A percentile compares a stretch with the other conserved stretches of the same genome.
Conservation (phyloP, 2,797 vertebrate species). For the Morus bassanus region DNA sequence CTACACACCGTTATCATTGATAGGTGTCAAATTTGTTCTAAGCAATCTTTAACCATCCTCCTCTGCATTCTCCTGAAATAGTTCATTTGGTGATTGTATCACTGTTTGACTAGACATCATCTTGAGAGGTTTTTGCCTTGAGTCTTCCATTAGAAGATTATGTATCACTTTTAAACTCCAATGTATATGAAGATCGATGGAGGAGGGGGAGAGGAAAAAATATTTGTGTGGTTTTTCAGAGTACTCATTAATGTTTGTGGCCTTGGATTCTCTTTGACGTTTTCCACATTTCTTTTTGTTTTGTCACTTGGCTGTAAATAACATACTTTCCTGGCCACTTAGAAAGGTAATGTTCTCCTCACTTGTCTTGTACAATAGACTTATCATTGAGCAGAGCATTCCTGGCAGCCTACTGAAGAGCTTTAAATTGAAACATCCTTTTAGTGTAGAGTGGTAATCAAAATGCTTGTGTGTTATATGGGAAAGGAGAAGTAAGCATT, state of each 20-base stretch:
- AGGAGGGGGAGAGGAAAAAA: not conserved
- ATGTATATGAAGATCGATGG: not conserved
- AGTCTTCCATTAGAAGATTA: not conserved
- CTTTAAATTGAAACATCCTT: constrained; percentile 52
- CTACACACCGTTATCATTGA: not conserved
- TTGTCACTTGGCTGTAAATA: constrained; percentile 41
- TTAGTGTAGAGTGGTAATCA: constrained; percentile 23
- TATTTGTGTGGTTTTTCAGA: not conserved
- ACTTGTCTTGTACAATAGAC: constrained; percentile 24
- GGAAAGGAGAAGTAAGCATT: not conserved
- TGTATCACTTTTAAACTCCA: not conserved
- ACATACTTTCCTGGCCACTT: not conserved
- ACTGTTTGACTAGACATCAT: not conserved
- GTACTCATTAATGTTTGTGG: not conserved
- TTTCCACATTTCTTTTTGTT: not conserved
- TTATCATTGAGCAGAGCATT: constrained; percentile 1
- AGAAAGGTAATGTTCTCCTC: constrained; percentile 3
- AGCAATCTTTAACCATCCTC: not conserved
- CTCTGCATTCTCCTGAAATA: not conserved
- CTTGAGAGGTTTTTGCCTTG: not conserved
- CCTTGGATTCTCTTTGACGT: not conserved
- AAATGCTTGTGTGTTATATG: constrained; percentile 8
- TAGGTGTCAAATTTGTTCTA: not conserved
- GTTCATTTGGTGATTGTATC: not conserved
- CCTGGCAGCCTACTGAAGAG: constrained; percentile 21